Evolutionary conservation across 53 echinoderm and acorn worm species (phyloP).

Genomic region (Henricia sp.): DNA sequence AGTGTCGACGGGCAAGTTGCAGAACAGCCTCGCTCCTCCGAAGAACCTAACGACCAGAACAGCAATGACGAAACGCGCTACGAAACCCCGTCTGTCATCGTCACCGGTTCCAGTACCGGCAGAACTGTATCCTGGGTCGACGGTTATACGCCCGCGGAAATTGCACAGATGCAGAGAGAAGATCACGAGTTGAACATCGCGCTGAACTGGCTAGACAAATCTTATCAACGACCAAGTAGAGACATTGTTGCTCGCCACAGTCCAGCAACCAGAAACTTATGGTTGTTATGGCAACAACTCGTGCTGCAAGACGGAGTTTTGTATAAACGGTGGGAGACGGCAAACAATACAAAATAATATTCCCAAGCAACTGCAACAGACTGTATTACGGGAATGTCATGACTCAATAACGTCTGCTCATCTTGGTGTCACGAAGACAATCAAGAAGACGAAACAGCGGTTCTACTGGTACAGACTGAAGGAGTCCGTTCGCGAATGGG

Average conservation of each 20-base stretch:
- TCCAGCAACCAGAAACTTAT: conserved; percentile 64
- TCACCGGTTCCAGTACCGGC: background rate
- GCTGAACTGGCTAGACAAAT: conserved; percentile 46
- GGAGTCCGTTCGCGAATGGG: conserved; percentile 43
- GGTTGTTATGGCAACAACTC: conserved; percentile 67
- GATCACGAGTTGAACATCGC: conserved; percentile 48
- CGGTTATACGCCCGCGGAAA: conserved; percentile 13
- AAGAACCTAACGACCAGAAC: too few species aligned
- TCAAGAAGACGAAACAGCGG: conserved; percentile 13
- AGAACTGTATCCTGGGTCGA: conserved; percentile 25
- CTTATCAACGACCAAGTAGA: conserved; percentile 41
- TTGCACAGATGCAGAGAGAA: conserved; percentile 35
- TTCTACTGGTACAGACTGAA: conserved; percentile 68
- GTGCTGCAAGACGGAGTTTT: conserved; percentile 45
- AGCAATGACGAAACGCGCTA: background rate
- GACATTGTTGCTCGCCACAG: conserved; percentile 48
- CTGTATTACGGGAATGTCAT: conserved; percentile 40
- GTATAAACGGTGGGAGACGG: conserved; percentile 47
- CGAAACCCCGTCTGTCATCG: background rate
- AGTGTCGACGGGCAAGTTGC: background rate
- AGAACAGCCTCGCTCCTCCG: background rate
- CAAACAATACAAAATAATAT: conserved; percentile 2
- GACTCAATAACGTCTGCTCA: conserved; percentile 55
- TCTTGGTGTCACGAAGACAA: conserved; percentile 70
- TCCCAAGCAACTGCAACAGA: conserved; percentile 39